Base-by-base conservation (phyloP, 1,140 invertebrate species). In the Drosophila pectinifera region DNA sequence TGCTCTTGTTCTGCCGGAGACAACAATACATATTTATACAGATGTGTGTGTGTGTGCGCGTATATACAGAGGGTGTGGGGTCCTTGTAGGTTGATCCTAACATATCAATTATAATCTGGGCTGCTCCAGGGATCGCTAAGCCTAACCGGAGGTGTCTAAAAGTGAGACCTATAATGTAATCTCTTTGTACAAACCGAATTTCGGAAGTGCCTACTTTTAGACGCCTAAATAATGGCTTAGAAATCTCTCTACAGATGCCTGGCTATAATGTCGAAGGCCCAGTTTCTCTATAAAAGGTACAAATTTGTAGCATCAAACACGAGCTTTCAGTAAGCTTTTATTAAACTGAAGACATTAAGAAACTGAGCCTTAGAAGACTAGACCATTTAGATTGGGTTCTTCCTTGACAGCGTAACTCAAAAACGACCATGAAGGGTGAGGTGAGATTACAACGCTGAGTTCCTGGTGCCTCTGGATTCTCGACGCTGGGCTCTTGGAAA, bases 1-100 rank as follows among this genome's bases (percentile, higher is more conserved):
- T 91, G 89, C 80, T 91, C 89, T 91, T 91, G 84, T 79, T 91
- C 89, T 91, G 89, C 73, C 72, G 65, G 74, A 80, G 64, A 88
- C 73, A 79, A 76, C 55, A 62, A 79, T 78, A 78, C 72, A 81
- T 78, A 89, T 76, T 78, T 76, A 86, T 74, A 86, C 63, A 76
- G 57, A 75, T 49, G 56, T 61, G 78, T 70, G 31, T 56, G 18
- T 18, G 49, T 36, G 48, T 34, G 45, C 43, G 38, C 38, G 54
- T 74, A 74, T 76, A 43, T 77, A 83, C 59, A 70, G 46, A 42
- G 45, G 55, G 53, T 42, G 10, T 16, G 24, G 16, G 28, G 22
- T 38, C 13, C 14, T n/a, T 24, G 34, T n/a, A 20, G 26, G 16
- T 18, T 64, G 55, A 43, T 43, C 54, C 53, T 39, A 55, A 13